Evolutionary conservation across 1,140 invertebrate species (phyloP), one percentile per base, ranked within the genome.

Genomic region (Patella vulgata): DNA sequence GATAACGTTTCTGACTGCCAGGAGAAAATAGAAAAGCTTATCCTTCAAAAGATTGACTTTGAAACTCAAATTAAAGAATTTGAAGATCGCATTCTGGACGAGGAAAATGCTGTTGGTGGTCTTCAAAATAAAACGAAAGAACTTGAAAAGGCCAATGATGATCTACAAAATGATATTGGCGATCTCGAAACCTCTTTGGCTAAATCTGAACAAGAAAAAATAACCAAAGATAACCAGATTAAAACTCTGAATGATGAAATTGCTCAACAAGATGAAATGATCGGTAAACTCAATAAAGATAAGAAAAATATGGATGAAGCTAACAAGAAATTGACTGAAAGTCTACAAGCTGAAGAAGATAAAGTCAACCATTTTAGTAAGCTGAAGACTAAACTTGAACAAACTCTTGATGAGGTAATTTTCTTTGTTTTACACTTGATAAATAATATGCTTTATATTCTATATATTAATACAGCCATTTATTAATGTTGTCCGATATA

Each of bases 291-390:
- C 78, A 97, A 97, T 89, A 98, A 98, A 86, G 96, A 98, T 82
- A 98, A 98, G 92, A 99, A 98, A 86, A 89, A 94, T 76, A 89
- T 95, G 76, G 94, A 96, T 59, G 97, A 99, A 82, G 88, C 90
- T 75, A 93, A 91, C 85, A 94, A 97, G 85, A 98, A 98, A 88
- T 94, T 95, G 61, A 89, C 91, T 70, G 96, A 98, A 84, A 95
- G 98, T 84, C 89, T 99, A 17, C 93, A 97, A 85, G 92, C 93
- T 65, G 93, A 96, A 73, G 96, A 99, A 86, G 97, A 99, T 86
- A 99, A 99, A 87, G 93, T 96, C 75, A 98, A 98, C 87, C 96
- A 99, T 87, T 89, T 98, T 78, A 98, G 95, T 89, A 98, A 99
- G 86, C 93, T 98, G 62, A 98, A 98, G 87, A 89, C 93, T 71